These are phyloP conservation scores for Ethmia dodecea DNA, from an alignment of 2,888 invertebrate species.

Conservation along the genomic window DNA sequence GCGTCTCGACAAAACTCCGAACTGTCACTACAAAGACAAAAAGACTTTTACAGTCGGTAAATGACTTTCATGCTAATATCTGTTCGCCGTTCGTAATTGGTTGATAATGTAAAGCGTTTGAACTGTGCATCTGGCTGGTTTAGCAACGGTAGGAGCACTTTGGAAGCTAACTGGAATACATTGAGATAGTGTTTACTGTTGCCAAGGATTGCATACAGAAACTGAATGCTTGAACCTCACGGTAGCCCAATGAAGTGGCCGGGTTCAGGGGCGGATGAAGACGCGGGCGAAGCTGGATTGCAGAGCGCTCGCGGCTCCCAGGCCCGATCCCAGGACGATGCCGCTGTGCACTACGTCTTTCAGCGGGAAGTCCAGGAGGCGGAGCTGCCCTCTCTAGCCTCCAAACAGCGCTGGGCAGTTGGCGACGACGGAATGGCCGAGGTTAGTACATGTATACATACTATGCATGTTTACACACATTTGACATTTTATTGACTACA, in stretches of 20 bases:
- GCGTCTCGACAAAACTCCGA: slow-evolving; percentile 53
- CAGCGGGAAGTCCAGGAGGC: slow-evolving; percentile 88
- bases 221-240: slow-evolving; percentile 78
- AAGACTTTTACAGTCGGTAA: slow-evolving; percentile 45
- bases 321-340: slow-evolving; percentile 88
- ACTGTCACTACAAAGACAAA: slow-evolving; percentile 66
- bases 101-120: slow-evolving; percentile 54
- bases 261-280: slow-evolving; percentile 82
- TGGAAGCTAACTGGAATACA: slow-evolving; percentile 35
- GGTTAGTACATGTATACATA: slow-evolving; percentile 73
- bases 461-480: too few relatives aligned
- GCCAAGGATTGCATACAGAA: slow-evolving; percentile 52
- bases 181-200: slow-evolving; percentile 49
- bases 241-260: slow-evolving; percentile 88
- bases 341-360: slow-evolving; percentile 94
- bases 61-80: slow-evolving; percentile 41
- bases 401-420: slow-evolving; percentile 91
- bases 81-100: slow-evolving; percentile 32
- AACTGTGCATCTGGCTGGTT: slow-evolving; percentile 33
- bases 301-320: slow-evolving; percentile 82
- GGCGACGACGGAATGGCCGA: slow-evolving; percentile 93
- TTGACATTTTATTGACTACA: too few relatives aligned
- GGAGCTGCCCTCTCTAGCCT: slow-evolving; percentile 85
- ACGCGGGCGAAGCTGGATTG: slow-evolving; percentile 71
- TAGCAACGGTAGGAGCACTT: slow-evolving; percentile 34